phyloP scores from a whole-genome alignment of 1,140 invertebrate genomes.

The Philopotamus ludificatus region DNA sequence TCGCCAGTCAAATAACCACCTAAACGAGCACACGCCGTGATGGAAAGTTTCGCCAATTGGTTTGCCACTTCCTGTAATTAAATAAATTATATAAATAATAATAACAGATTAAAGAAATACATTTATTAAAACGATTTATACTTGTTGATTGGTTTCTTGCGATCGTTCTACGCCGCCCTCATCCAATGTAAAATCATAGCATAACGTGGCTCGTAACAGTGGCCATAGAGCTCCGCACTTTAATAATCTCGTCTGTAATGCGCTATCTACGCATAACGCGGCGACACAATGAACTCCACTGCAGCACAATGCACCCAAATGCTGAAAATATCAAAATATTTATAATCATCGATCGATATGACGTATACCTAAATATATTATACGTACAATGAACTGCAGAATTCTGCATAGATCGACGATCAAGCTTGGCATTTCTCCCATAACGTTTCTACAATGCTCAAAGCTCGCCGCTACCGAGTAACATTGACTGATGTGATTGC shows the following conservation, averaged over 20 bases:
- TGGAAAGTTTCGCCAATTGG: conserved; percentile 82
- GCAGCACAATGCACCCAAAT: conserved; percentile 75
- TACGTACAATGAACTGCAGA: conserved; percentile 81
- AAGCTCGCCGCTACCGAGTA: conserved; percentile 95
- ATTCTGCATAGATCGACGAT: conserved; percentile 87
- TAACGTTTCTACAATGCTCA: conserved; percentile 82
- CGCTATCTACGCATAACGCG: conserved; percentile 76
- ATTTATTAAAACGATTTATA: conserved; percentile 42
- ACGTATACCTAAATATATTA: no score
- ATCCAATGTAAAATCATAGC: conserved; percentile 96
- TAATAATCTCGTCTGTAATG: conserved; percentile 87
- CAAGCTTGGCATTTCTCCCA: conserved; percentile 83
- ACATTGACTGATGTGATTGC: conserved; percentile 86
- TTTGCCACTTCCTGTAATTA: conserved; percentile 81
- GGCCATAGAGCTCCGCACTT: conserved; percentile 93
- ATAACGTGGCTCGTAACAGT: conserved; percentile 86
- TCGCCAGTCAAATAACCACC: conserved; percentile 71
- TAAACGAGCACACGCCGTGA: conserved; percentile 79
- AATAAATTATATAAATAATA: conserved; percentile 8
- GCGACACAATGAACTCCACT: conserved; percentile 84
- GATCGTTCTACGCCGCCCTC: conserved; percentile 90
- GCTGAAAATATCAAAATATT: conserved; percentile 53
- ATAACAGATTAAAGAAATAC: background rate
- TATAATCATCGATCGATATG: background rate
- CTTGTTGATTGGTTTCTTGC: conserved; percentile 82